These are phyloP conservation scores for Semibalanus balanoides DNA, from an alignment of 1,140 invertebrate species.

Conservation along the genomic window DNA sequence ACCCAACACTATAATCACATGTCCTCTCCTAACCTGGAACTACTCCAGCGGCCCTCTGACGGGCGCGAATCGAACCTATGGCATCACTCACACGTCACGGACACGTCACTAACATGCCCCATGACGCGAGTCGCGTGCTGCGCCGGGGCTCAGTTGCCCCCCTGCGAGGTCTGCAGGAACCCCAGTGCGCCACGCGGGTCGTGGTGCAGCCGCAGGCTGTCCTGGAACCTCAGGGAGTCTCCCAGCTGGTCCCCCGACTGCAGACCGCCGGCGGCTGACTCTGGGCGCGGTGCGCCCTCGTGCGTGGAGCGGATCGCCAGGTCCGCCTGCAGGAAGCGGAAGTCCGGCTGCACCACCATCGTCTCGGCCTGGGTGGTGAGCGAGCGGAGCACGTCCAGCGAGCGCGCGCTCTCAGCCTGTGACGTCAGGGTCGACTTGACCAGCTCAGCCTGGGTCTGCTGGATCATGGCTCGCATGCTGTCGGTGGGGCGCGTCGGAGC, in stretches of 20 bases:
- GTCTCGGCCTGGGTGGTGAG: conserved; percentile 33
- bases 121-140: no score
- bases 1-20: no score
- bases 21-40: no score
- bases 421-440: conserved; percentile 19
- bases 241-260: conserved; percentile 6
- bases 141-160: not conserved
- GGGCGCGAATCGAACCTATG: no score
- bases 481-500: conserved; percentile 3
- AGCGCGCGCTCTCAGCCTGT: conserved; percentile 19
- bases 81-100: no score
- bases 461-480: conserved; percentile 22
- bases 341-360: conserved; percentile 32
- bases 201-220: conserved; percentile 8
- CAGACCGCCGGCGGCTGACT: conserved; percentile 17
- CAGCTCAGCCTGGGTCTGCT: conserved; percentile 23
- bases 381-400: conserved; percentile 13
- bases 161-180: not conserved
- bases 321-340: conserved; percentile 27
- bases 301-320: conserved; percentile 5
- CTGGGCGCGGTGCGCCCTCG: conserved; percentile 20
- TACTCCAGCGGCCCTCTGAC: no score
- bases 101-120: no score
- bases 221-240: conserved; percentile 19
- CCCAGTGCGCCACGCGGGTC: not conserved